A percentile compares a stretch with the other conserved stretches of the same genome.
Conservation (phyloP, 2,797 vertebrate species). For the Pantherophis vulpinus region DNA sequence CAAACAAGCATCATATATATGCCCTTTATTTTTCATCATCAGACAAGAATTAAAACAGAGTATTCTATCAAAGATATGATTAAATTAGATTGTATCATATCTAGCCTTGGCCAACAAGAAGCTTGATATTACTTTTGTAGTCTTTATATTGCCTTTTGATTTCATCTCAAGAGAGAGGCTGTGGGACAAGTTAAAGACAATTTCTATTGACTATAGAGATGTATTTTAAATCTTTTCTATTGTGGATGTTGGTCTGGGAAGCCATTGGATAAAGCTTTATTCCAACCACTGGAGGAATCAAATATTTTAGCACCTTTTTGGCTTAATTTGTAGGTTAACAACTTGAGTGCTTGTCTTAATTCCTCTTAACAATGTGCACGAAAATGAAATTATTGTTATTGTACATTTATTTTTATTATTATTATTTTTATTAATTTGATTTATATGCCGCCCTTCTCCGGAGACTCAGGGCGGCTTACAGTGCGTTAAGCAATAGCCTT, state of each 20-base stretch:
- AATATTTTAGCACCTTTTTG: not conserved
- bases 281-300: not conserved
- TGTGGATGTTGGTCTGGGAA: not conserved
- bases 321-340: not conserved
- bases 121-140: not conserved
- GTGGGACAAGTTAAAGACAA: not conserved
- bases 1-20: not conserved
- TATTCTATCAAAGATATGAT: not conserved
- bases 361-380: not conserved
- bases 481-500: too few species aligned
- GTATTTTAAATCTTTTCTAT: not conserved
- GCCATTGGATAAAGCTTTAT: not conserved
- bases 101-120: not conserved
- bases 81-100: not conserved
- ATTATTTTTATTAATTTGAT: too few species aligned
- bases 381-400: not conserved
- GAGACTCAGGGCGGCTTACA: too few species aligned
- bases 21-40: not conserved
- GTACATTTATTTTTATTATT: too few species aligned
- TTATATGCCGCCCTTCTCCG: too few species aligned
- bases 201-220: not conserved
- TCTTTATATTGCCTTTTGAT: not conserved
- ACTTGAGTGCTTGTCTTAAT: not conserved
- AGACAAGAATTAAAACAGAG: not conserved
- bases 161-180: not conserved